Percentiles rank a stretch among this genome's conserved stretches.
Evolutionary conservation across 23 tunicate genomes (phyloP).

Genomic region (Aplidium turbinatum): DNA sequence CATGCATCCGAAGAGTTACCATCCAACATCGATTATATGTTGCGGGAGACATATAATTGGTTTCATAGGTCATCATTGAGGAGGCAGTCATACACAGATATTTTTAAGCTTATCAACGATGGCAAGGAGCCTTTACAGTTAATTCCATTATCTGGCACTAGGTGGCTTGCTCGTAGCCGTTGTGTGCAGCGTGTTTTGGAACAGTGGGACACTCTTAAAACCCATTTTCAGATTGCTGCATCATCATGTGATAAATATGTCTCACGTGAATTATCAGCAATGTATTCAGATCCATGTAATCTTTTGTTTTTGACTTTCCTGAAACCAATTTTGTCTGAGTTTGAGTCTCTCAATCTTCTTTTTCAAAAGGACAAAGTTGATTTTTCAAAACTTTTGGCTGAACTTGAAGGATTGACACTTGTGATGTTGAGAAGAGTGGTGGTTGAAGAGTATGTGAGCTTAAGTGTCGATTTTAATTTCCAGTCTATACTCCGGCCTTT

Average conservation of each 20-base stretch:
- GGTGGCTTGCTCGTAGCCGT: slow-evolving; percentile 15
- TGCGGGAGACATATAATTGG: slow-evolving; percentile 4
- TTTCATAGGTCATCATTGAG: slow-evolving; percentile 16
- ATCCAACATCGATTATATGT: slow-evolving; percentile 3
- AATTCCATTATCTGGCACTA: neutral
- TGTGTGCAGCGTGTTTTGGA: slow-evolving; percentile 4
- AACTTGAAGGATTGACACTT: neutral
- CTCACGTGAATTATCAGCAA: neutral
- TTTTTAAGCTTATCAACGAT: slow-evolving; percentile 10
- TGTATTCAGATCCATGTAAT: slow-evolving; percentile 3
- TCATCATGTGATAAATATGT: slow-evolving; percentile 9
- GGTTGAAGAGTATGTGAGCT: neutral
- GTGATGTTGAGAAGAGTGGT: neutral
- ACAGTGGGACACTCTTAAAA: slow-evolving; percentile 1
- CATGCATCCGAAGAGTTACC: slow-evolving; percentile 22
- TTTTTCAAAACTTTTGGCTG: neutral
- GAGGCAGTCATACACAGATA: neutral
- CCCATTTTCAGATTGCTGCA: neutral
- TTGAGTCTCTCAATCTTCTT: neutral
- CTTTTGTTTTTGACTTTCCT: slow-evolving; percentile 5
- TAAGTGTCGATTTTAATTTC: neutral
- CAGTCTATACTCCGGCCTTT: neutral
- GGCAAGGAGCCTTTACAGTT: slow-evolving; percentile 5
- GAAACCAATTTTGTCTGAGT: slow-evolving; percentile 7
- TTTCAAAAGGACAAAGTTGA: slow-evolving; percentile 1